Evolutionary conservation across 2,113 vertebrate species (phyloP), one percentile per base, ranked within the genome.

Genomic region (Halcyon malimbica): DNA sequence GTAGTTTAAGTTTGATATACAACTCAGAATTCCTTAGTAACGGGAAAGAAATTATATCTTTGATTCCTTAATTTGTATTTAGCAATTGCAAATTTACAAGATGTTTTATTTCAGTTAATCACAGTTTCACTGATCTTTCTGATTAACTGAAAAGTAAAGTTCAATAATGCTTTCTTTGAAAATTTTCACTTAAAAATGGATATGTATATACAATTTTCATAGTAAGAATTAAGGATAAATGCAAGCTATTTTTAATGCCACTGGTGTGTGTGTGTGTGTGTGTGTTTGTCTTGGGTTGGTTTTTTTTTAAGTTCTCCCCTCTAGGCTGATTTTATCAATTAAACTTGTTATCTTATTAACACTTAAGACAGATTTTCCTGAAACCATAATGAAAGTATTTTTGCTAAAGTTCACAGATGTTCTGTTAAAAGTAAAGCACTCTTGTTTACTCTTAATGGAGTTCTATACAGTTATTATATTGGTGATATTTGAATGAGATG

Each of bases 311-410:
- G 41, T 37, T 90, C 69, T 86, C 7, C 28, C 64, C 71, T 96
- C 62, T 16, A 90, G 51, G 37, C 89, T 95, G 69, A 94, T 96
- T 97, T 97, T 97, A 90, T 97, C 93, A 97, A 94, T 97, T 97
- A 95, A 97, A 96, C 70, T 96, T 97, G 94, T 96, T 95, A 97
- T 95, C 91, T 92, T 96, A 96, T 97, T 97, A 98, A 93, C 90
- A 97, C 77, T 96, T 97, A 78, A 65, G 35, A 91, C 44, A 93
- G 62, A 79, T 96, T 97, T 96, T 84, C 33, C 56, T 89, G 91
- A 94, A 95, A 94, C 70, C 19, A 10, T 78, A 95, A 77, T 89
- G 73, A 87, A 96, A 92, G 48, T 71, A 68, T 93, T 97, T 87
- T 94, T 97, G 77, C 31, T 97, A 96, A 97, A 93, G 15, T 17